Conservation (phyloP, 2,888 invertebrate genomes). For the Oxystoma pomonae region DNA sequence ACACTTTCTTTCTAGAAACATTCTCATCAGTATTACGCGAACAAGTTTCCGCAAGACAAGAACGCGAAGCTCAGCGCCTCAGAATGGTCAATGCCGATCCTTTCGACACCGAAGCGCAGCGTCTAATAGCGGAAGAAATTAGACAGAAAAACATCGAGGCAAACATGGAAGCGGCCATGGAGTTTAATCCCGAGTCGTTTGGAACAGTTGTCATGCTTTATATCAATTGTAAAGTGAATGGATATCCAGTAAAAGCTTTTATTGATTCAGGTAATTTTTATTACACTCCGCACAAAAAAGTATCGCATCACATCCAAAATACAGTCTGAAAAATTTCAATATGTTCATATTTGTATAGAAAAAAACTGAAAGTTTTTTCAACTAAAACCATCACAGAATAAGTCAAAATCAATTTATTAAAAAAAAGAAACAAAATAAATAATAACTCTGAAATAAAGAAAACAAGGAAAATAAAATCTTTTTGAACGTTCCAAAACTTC, state of each 20-base stretch:
- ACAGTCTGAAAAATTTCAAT: constrained; percentile 49
- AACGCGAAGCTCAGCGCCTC: constrained; percentile 77
- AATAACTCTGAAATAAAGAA: no score
- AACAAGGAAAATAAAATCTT: no score
- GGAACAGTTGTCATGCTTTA: constrained; percentile 97
- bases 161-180: constrained; percentile 98
- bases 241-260: constrained; percentile 95
- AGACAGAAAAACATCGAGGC: constrained; percentile 94
- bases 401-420: no score
- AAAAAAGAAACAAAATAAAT: no score
- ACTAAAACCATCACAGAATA: no score
- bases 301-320: no score
- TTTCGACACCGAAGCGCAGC: constrained; percentile 92
- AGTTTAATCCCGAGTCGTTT: constrained; percentile 97
- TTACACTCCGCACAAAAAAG: no score
- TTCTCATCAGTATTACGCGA: constrained; percentile 77
- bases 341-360: background rate
- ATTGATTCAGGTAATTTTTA: constrained; percentile 92
- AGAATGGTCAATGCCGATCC: constrained; percentile 92
- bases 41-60: constrained; percentile 76
- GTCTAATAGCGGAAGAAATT: constrained; percentile 93
- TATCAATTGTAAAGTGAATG: constrained; percentile 96
- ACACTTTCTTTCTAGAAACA: constrained; percentile 65
- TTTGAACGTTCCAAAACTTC: no score
- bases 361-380: no score